Evolutionary conservation across 2,797 vertebrate genomes (phyloP).

Genomic region (Hoplostethus atlanticus): DNA sequence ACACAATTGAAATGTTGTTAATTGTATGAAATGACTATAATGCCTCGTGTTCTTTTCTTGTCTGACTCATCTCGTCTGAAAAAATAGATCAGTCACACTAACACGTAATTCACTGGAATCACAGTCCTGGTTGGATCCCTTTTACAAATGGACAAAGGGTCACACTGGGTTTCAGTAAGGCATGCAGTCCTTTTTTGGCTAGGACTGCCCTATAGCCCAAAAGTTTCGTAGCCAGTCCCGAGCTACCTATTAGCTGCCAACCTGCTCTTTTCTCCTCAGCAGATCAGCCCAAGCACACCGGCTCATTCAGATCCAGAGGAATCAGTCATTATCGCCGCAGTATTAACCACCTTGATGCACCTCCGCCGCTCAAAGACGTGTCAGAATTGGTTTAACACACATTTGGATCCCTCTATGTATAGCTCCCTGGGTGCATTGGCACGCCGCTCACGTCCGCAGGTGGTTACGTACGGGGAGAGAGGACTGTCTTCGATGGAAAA

Average conservation of each 20-base stretch:
- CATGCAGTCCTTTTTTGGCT: slow-evolving; percentile 15
- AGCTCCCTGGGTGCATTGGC: slow-evolving; percentile 39
- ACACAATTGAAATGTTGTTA: slow-evolving; percentile 17
- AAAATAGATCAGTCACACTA: background rate
- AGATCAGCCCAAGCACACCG: slow-evolving; percentile 41
- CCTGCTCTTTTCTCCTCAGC: slow-evolving; percentile 35
- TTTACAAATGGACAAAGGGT: slow-evolving; percentile 57
- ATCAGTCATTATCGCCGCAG: slow-evolving; percentile 59
- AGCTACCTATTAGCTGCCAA: slow-evolving; percentile 41
- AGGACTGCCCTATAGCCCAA: slow-evolving; percentile 20
- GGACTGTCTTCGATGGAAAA: slow-evolving; percentile 47
- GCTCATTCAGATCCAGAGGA: slow-evolving; percentile 65
- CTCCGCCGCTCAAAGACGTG: slow-evolving; percentile 58
- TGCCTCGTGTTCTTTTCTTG: background rate
- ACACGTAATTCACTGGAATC: slow-evolving; percentile 33
- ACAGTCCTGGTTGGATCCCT: slow-evolving; percentile 29
- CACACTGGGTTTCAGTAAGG: slow-evolving; percentile 41
- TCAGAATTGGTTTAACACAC: slow-evolving; percentile 59
- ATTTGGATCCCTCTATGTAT: slow-evolving; percentile 25
- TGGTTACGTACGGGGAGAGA: slow-evolving; percentile 41
- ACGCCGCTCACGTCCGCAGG: slow-evolving; percentile 39
- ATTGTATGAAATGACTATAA: background rate
- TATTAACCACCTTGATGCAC: slow-evolving; percentile 64
- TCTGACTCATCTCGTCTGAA: background rate
- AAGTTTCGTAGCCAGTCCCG: slow-evolving; percentile 45